These are phyloP conservation scores for Equus przewalskii DNA, from an alignment of 2,113 vertebrate species.

Conservation along the genomic window DNA sequence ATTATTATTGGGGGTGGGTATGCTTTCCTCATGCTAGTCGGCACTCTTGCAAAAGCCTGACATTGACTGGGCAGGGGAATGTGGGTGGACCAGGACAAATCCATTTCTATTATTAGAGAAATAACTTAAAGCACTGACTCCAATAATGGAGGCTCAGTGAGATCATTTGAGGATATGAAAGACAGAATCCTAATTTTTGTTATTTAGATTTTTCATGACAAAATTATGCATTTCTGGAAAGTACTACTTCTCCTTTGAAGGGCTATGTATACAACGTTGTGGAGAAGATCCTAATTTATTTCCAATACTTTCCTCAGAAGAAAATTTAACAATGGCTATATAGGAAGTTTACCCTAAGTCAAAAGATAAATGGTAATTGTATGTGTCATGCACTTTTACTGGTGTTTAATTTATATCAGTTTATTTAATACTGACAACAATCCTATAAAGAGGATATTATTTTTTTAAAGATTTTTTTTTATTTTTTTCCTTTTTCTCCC, in stretches of 20 bases:
- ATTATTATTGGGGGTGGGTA: not conserved
- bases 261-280: not conserved
- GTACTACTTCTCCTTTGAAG: not conserved
- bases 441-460: not conserved
- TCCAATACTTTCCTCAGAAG: not conserved
- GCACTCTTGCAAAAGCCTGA: not conserved
- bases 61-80: not conserved
- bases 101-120: constrained; percentile 14
- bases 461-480: too few relatives aligned
- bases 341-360: not conserved
- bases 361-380: not conserved
- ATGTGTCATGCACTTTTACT: not conserved
- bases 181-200: not conserved
- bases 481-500: too few relatives aligned
- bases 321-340: not conserved
- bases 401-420: not conserved
- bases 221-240: not conserved
- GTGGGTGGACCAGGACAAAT: not conserved
- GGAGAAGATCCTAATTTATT: not conserved
- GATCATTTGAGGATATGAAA: not conserved
- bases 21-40: not conserved
- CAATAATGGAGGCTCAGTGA: not conserved
- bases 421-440: not conserved
- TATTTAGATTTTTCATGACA: not conserved
- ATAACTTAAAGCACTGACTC: not conserved